Evolutionary conservation across 2,888 invertebrate species (phyloP).

Genomic region (Stratiomys singularior): DNA sequence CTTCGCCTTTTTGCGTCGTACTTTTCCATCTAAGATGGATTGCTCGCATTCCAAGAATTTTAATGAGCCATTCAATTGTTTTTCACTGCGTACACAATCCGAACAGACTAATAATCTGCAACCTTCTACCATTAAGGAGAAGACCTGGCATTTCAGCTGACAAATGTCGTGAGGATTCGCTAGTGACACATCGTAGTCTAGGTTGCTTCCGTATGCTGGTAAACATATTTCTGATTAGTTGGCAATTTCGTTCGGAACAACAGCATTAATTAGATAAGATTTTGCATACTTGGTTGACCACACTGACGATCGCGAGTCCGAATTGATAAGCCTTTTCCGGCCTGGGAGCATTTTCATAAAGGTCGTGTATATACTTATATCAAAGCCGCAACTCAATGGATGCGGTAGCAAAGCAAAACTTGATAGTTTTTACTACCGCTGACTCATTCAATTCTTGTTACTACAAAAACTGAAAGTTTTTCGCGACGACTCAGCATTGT

Average conservation of each 20-base stretch:
- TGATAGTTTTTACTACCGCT: background rate
- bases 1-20: background rate
- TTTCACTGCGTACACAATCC: background rate
- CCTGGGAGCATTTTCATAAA: background rate
- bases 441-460: background rate
- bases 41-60: background rate
- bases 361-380: background rate
- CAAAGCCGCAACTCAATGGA: background rate
- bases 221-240: background rate
- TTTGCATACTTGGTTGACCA: background rate
- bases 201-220: background rate
- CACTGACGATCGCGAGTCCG: background rate
- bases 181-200: background rate
- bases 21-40: background rate
- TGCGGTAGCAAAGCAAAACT: background rate
- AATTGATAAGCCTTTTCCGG: background rate
- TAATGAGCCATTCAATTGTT: constrained; percentile 5
- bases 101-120: no score
- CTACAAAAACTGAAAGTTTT: background rate
- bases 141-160: background rate
- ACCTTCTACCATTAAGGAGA: background rate
- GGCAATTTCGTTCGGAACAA: background rate
- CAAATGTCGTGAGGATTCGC: background rate
- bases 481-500: background rate
- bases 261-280: background rate